Base-by-base conservation (phyloP, 2,113 vertebrate genomes). In the Vulpes vulpes region DNA sequence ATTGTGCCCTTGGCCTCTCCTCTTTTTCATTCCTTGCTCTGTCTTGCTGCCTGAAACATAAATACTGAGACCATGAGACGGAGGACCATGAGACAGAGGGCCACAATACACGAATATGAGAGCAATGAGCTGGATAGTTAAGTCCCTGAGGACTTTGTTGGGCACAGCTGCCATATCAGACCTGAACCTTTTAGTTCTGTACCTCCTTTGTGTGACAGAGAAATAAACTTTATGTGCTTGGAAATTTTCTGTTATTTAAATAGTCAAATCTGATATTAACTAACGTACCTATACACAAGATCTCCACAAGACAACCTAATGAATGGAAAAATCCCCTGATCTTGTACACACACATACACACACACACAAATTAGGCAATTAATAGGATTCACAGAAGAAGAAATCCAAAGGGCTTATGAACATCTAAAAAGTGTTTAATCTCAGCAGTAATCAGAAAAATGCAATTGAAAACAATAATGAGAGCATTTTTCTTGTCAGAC, bases 401-500 rank as follows among this genome's bases (percentile, higher is more conserved):
- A 97, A 93, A 89, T 51, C n/a, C 51, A 95, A 97, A 97, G n/a
- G 15, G 10, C 15, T 96, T 20, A 67, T 64, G 89, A 84, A 93
- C 15, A 91, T 84, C 67, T 93, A 85, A 93, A 85, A 85, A 51
- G 38, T 65, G 5, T 84, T 57, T 92, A 80, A 88, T 85, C 20
- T 93, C 43, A 95, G 79, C 15, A 86, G 38, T 71, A 85, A 93
- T 84, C n/a, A 87, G 60, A 80, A 73, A 95, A 76, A 81, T 74
- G 16, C 8, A 81, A 89, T 91, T 94, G 91, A 84, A 96, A 96
- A 96, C 9, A 76, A 81, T 55, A 81, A 35, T 25, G n/a, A 89
- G 51, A 49, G 27, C 59, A 22, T 85, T 82, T 85, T 92, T 96
- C 49, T 93, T 38, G 82, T 76, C 20, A 57, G 38, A 93, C 20